Percentiles rank a stretch among this genome's conserved stretches.
phyloP scores from a whole-genome alignment of 1,140 invertebrate species.

The Ostrea edulis region DNA sequence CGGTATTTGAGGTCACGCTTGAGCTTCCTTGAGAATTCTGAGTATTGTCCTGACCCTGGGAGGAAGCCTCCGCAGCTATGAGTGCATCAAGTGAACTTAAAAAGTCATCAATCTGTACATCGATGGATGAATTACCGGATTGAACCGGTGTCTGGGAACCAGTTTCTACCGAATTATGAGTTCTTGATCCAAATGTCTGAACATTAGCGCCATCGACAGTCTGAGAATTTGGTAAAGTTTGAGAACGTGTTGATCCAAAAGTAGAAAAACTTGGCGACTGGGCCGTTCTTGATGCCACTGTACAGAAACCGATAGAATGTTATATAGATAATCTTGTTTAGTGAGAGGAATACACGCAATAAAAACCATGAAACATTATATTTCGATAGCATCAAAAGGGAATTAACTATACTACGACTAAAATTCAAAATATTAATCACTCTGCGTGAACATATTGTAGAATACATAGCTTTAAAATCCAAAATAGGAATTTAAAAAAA shows the following conservation, averaged over 20 bases:
- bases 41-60: neutral
- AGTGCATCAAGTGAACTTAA: neutral
- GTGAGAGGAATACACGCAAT: too few species aligned
- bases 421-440: too few species aligned
- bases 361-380: too few species aligned
- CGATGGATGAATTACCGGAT: neutral
- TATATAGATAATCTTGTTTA: too few species aligned
- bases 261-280: neutral
- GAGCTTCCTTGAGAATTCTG: neutral
- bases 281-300: neutral
- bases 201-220: neutral
- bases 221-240: neutral
- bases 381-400: too few species aligned
- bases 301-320: neutral
- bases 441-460: too few species aligned
- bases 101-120: constrained; percentile 7
- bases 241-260: neutral
- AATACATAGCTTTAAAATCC: too few species aligned
- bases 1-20: neutral
- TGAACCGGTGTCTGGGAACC: neutral
- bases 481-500: too few species aligned
- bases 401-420: too few species aligned
- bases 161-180: neutral
- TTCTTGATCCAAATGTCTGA: neutral
- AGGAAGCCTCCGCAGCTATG: neutral